Evolutionary conservation across 2,888 invertebrate species (phyloP).

Genomic region (Cantharis lateralis): DNA sequence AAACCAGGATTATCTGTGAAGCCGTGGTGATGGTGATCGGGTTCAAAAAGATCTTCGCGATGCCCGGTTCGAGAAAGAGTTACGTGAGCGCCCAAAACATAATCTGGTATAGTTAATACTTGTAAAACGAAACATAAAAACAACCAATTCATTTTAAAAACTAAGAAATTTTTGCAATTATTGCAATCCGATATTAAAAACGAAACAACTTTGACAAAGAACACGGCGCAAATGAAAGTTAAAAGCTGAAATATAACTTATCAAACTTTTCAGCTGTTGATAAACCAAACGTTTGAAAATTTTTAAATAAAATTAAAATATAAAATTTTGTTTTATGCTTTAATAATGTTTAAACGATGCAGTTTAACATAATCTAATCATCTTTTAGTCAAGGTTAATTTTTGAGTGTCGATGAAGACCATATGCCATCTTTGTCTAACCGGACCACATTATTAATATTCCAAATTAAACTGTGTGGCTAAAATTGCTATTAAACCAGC

Average conservation of each 20-base stretch:
- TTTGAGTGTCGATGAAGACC: not conserved
- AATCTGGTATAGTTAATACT: not conserved
- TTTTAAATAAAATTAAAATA: not conserved
- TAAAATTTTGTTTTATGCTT: not conserved
- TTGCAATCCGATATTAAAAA: not conserved
- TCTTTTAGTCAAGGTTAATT: not conserved
- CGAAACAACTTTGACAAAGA: not conserved
- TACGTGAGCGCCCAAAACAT: not conserved
- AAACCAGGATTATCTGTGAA: slow-evolving; percentile 36
- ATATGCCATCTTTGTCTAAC: not conserved
- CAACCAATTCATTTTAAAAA: not conserved
- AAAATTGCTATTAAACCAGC: too few species aligned
- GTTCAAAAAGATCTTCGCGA: not conserved
- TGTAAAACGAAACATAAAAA: not conserved
- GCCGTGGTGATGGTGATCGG: slow-evolving; percentile 27
- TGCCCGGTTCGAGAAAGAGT: slow-evolving; percentile 7
- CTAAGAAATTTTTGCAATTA: not conserved
- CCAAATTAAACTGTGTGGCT: too few species aligned
- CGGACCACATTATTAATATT: not conserved
- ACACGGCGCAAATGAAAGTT: not conserved
- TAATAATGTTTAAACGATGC: not conserved
- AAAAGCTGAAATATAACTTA: not conserved
- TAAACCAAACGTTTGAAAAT: not conserved
- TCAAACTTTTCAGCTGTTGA: not conserved
- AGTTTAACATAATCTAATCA: not conserved